A percentile compares a stretch with the other conserved stretches of the same genome.
Conservation (phyloP, 2,888 invertebrate genomes). For the Xylocampa areola region DNA sequence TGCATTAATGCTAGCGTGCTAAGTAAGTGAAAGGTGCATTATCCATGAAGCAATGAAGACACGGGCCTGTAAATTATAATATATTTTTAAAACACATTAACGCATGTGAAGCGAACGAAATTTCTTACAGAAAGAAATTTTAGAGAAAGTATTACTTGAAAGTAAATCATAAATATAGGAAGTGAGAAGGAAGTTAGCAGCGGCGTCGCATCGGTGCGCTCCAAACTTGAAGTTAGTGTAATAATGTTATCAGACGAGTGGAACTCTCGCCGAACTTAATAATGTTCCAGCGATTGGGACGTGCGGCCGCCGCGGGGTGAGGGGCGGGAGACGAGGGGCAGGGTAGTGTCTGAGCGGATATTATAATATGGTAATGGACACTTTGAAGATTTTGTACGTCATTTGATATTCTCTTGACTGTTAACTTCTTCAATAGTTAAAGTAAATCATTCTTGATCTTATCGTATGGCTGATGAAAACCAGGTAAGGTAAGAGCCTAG, state of each 20-base stretch:
- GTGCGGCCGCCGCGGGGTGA: background rate
- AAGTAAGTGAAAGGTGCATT: background rate
- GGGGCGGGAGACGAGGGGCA: background rate
- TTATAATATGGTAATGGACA: background rate
- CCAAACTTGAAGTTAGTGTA: background rate
- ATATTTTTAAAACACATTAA: too few species aligned
- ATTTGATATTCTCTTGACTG: background rate
- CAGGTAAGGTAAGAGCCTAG: too few species aligned
- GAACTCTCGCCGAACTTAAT: conserved; percentile 11
- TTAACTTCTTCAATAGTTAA: background rate
- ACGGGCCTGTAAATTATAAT: too few species aligned
- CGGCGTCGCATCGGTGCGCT: conserved; percentile 1
- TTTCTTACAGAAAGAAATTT: too few species aligned
- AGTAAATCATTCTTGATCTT: too few species aligned
- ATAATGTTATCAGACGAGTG: conserved; percentile 7
- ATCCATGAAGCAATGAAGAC: conserved; percentile 1
- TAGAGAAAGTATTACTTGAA: too few species aligned
- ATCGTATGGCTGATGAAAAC: too few species aligned
- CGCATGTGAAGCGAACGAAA: too few species aligned
- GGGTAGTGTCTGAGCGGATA: background rate
- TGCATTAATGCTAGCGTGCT: background rate
- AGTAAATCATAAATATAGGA: background rate
- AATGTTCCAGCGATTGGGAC: conserved; percentile 1
- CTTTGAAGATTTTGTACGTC: background rate
- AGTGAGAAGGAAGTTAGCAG: background rate